A percentile compares a stretch with the other conserved stretches of the same genome.
Conservation (phyloP, 2,113 vertebrate genomes). For the Oreocharis arfaki region DNA sequence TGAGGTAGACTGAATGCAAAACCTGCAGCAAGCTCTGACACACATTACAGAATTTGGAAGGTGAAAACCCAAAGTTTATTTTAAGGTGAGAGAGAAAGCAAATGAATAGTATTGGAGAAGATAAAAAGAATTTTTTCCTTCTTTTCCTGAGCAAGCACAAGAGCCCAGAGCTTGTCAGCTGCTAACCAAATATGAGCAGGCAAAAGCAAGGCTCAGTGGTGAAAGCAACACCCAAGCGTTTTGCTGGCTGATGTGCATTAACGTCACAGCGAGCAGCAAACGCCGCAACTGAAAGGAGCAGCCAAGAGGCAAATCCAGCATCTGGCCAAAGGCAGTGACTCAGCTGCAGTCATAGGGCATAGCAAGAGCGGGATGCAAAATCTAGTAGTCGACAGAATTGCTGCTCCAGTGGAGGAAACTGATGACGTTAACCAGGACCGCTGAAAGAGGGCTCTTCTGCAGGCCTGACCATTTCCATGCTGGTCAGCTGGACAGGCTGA, state of each 20-base stretch:
- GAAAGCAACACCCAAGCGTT: neutral
- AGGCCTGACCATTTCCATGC: neutral
- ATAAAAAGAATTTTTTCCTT: neutral
- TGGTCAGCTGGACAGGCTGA: neutral
- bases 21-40: neutral
- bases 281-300: neutral
- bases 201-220: neutral
- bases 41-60: neutral
- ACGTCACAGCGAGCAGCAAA: neutral
- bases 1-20: neutral
- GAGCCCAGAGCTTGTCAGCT: neutral
- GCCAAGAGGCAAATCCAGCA: neutral
- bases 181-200: neutral
- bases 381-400: neutral
- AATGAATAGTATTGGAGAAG: accelerated
- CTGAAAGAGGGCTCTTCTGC: neutral
- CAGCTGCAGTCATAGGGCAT: neutral
- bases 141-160: neutral
- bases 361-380: neutral
- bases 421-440: neutral
- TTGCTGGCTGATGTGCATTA: neutral
- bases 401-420: neutral
- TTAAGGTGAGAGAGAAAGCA: neutral
- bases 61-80: neutral
- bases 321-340: slow-evolving; percentile 28